These are phyloP conservation scores for Rhinogobio ventralis DNA, from an alignment of 2,797 vertebrate species.

Conservation along the genomic window DNA sequence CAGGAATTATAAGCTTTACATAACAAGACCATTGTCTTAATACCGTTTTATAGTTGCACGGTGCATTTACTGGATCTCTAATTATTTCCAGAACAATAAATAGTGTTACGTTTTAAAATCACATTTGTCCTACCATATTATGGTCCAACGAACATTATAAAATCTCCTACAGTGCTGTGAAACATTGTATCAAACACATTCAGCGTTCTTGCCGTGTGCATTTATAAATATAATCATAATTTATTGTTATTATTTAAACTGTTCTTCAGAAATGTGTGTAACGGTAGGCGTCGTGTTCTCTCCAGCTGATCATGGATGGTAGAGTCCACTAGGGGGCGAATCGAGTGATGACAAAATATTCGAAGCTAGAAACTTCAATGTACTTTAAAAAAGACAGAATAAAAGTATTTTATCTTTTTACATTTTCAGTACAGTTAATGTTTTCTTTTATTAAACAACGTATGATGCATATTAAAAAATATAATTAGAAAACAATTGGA, in stretches of 20 bases:
- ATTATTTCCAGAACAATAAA: background rate
- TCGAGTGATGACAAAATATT: background rate
- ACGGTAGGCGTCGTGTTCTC: constrained; percentile 25
- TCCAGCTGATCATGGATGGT: background rate
- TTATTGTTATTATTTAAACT: constrained; percentile 1
- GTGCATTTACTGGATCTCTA: background rate
- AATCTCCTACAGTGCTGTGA: constrained; percentile 25
- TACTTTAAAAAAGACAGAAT: background rate
- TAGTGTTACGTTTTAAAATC: constrained; percentile 1
- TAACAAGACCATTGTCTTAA: background rate
- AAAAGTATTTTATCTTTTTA: background rate
- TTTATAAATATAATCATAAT: constrained; percentile 3
- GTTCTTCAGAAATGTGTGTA: constrained; percentile 30
- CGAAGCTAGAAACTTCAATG: constrained; percentile 1
- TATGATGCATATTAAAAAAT: background rate
- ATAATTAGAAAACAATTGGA: background rate
- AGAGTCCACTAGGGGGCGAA: constrained; percentile 24
- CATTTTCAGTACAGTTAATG: too few species aligned
- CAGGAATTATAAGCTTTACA: too few species aligned
- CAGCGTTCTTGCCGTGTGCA: background rate
- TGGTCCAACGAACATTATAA: constrained; percentile 38
- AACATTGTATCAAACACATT: constrained; percentile 43
- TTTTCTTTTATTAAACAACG: too few species aligned
- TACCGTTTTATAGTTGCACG: background rate
- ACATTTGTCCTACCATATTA: constrained; percentile 54